These are phyloP conservation scores for Pogonus chalceus DNA, from an alignment of 1,140 invertebrate species.

Conservation along the genomic window DNA sequence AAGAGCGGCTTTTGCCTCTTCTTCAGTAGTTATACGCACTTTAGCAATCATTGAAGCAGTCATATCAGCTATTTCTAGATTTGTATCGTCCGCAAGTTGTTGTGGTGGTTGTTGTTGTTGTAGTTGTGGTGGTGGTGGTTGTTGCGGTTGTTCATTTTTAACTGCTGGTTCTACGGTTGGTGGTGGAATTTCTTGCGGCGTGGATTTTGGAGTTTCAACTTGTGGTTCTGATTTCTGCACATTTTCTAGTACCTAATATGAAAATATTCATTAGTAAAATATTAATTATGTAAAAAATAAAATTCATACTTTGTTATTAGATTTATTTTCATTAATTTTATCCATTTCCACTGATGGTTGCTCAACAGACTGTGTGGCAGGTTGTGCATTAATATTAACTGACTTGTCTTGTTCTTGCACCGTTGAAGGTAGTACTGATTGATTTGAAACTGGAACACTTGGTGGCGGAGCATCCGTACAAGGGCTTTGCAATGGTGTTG, in stretches of 20 bases:
- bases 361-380: neutral
- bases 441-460: neutral
- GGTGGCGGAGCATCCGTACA: neutral
- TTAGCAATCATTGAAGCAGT: constrained; percentile 61
- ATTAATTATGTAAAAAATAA: too few species aligned
- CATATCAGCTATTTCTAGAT: constrained; percentile 26
- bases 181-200: neutral
- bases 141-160: constrained; percentile 10
- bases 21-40: constrained; percentile 70
- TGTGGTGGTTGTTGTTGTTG: neutral
- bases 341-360: neutral
- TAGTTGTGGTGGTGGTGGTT: constrained; percentile 9
- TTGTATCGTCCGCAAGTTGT: neutral
- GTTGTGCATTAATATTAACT: neutral
- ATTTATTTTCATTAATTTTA: neutral
- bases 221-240: neutral
- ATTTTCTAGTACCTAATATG: too few species aligned
- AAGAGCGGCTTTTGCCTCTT: constrained; percentile 79
- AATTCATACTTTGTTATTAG: neutral
- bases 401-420: too few species aligned
- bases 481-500: constrained; percentile 11
- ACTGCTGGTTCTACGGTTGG: neutral
- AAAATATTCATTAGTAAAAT: too few species aligned
- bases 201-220: neutral
- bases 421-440: neutral